Conservation (phyloP, 2,797 vertebrate genomes). For the Chiroxiphia lanceolata region DNA sequence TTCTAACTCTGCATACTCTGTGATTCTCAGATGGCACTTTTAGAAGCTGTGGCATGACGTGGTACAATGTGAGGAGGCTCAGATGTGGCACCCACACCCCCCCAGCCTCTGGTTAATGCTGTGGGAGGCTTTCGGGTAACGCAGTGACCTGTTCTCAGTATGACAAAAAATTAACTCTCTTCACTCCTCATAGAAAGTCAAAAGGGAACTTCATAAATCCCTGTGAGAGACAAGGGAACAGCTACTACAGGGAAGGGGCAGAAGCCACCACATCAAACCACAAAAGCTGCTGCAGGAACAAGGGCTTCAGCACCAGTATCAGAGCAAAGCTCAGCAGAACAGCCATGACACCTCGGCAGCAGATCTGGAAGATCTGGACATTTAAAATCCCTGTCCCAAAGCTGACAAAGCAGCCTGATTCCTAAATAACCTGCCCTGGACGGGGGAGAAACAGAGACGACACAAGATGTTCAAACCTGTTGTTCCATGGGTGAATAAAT, state of each 20-base stretch:
- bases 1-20: background rate
- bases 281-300: background rate
- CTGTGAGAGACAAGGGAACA: background rate
- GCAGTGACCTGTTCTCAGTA: background rate
- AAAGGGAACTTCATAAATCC: background rate
- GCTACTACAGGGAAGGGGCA: background rate
- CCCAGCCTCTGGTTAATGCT: background rate
- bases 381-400: background rate
- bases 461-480: background rate
- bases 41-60: background rate
- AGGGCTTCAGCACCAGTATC: background rate
- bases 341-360: background rate
- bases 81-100: accelerated
- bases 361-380: accelerated
- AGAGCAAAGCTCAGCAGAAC: background rate
- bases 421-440: background rate
- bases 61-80: accelerated
- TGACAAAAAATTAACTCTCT: accelerated
- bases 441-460: accelerated
- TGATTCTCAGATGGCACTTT: background rate
- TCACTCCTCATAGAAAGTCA: background rate
- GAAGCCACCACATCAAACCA: background rate
- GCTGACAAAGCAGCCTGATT: background rate
- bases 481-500: constrained; percentile 27
- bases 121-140: accelerated